Evolutionary conservation across 2,797 vertebrate species (phyloP).

Genomic region (Karalla daura): DNA sequence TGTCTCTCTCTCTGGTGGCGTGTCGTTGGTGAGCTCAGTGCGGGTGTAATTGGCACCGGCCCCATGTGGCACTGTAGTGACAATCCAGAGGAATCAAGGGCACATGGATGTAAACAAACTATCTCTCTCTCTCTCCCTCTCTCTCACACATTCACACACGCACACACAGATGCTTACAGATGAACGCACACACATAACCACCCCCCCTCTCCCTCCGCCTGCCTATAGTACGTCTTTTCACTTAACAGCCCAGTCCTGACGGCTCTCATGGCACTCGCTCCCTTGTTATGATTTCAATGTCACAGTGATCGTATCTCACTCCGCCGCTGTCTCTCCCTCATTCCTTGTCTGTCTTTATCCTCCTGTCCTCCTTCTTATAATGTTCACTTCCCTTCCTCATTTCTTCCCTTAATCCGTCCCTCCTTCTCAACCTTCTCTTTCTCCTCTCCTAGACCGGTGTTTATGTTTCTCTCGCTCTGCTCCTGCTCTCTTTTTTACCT

Average conservation of each 20-base stretch:
- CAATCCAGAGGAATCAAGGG: constrained; percentile 61
- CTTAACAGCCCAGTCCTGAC: constrained; percentile 60
- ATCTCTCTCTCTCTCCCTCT: constrained; percentile 7
- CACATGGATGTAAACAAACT: constrained; percentile 68
- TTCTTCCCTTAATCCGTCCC: constrained; percentile 15
- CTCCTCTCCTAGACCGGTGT: constrained; percentile 34
- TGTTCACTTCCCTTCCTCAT: background rate
- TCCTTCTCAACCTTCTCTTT: constrained; percentile 19
- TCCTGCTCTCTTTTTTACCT: background rate
- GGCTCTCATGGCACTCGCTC: constrained; percentile 69
- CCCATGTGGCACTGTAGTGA: constrained; percentile 72
- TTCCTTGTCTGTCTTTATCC: constrained; percentile 3
- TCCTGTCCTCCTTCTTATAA: constrained; percentile 14
- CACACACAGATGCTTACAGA: constrained; percentile 37
- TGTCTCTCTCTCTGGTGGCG: constrained; percentile 43
- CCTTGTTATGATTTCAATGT: constrained; percentile 75
- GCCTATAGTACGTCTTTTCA: constrained; percentile 57
- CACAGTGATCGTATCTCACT: constrained; percentile 56
- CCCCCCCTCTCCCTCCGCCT: too few species aligned
- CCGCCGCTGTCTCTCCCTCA: constrained; percentile 1
- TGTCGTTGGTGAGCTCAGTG: constrained; percentile 54
- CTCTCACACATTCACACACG: constrained; percentile 24
- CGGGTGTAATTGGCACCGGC: constrained; percentile 72
- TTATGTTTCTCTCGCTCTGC: constrained; percentile 30
- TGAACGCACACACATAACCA: constrained; percentile 23